Evolutionary conservation across 2,113 vertebrate genomes (phyloP).

Genomic region (Phalacrocorax aristotelis): DNA sequence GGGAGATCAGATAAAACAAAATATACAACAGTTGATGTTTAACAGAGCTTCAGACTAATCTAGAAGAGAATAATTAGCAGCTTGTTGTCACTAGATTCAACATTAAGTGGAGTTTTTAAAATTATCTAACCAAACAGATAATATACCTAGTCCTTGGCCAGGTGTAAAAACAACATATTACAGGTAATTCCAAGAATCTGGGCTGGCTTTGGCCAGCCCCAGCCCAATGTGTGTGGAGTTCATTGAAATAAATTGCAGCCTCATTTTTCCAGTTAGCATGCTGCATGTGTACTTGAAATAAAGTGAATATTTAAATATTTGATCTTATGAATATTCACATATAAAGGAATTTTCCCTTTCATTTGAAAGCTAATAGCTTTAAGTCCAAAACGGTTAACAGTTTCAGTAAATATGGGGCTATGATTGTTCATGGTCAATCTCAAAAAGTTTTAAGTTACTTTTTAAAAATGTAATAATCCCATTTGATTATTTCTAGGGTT

Average conservation of each 20-base stretch:
- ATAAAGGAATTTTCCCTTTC: neutral
- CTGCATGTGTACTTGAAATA: neutral
- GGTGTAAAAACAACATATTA: neutral
- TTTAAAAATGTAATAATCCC: neutral
- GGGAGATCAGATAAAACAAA: neutral
- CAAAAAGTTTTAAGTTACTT: neutral
- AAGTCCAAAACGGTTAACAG: neutral
- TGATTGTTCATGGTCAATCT: neutral
- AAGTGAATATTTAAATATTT: neutral
- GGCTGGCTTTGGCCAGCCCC: neutral
- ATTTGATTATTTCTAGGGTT: neutral
- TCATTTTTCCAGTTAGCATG: neutral
- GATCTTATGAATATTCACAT: neutral
- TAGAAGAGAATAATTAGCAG: neutral
- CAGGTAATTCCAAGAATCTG: neutral
- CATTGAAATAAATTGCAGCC: neutral
- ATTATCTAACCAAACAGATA: neutral
- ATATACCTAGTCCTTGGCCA: neutral
- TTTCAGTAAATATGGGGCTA: neutral
- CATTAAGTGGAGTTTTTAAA: neutral
- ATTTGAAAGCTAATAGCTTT: neutral
- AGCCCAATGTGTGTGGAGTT: neutral
- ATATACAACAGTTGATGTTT: neutral
- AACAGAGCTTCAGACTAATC: neutral
- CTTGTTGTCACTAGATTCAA: neutral